Evolutionary conservation across 2,888 invertebrate genomes (phyloP), one percentile per base, ranked within the genome.

Genomic region (Alsophila aescularia): DNA sequence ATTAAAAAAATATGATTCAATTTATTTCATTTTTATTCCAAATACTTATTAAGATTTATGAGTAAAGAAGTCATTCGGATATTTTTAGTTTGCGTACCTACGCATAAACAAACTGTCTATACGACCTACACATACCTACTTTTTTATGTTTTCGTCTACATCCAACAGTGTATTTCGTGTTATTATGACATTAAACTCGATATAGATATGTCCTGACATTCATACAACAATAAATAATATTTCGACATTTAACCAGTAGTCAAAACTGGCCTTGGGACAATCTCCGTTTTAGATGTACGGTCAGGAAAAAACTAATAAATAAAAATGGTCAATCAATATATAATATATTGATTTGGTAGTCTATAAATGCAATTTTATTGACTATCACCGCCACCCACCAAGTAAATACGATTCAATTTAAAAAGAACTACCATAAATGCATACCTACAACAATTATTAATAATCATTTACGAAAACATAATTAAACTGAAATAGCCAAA

Each of bases 211-310:
- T 66, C 61, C 58, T 74, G 73, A 67, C 75, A 75, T 77, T 77
- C 62, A 60, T 62, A 64, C 56, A 63, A 59, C 57, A 64, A 73
- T 77, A 74, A 70, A 76, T 72, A 66, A 68, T 64, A 67, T 74
- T 73, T 69, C 72, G 60, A 69, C 71, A 72, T 68, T 65, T 69
- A 61, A 47, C 57, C 65, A 62, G 69, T 64, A 67, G 67, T 62
- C 54, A 50, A 47, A 63, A 56, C 44, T 47, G 55, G 62, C 76
- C 77, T 77, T 75, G 70, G 59, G 51, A 67, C 69, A 69, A 68
- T 72, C 67, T 55, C 64, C 56, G 34, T 57, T 35, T 57, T 64
- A 51, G 18, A 48, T 40, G 68, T 67, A 72, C 60, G 50, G 64
- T 62, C 56, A 58, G 60, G 47, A 62, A 47, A 52, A 29, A 48